Evolutionary conservation across 2,888 invertebrate species (phyloP).

Genomic region (Cheilosia vernalis): DNA sequence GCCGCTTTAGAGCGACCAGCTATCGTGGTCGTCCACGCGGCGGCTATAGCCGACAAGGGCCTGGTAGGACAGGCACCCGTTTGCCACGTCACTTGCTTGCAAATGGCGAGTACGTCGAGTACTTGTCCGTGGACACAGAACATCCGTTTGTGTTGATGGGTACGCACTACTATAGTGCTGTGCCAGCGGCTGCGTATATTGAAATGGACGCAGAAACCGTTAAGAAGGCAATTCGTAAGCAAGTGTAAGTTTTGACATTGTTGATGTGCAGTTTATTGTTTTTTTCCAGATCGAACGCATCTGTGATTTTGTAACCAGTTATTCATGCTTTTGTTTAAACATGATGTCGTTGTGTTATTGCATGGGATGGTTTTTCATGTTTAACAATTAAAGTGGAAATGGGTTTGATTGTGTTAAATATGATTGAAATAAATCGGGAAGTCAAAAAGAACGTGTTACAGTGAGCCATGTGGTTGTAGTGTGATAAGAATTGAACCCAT

Average conservation of each 20-base stretch:
- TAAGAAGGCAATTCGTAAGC: constrained; percentile 93
- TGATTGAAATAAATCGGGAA: background rate
- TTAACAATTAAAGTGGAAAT: background rate
- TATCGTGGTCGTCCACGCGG: constrained; percentile 84
- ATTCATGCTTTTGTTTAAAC: constrained; percentile 37
- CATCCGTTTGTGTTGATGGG: constrained; percentile 82
- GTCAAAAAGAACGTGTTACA: background rate
- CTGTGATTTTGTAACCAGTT: constrained; percentile 15
- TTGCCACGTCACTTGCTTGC: constrained; percentile 83
- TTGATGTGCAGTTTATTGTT: background rate
- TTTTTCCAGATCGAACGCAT: constrained; percentile 23
- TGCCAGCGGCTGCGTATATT: constrained; percentile 81
- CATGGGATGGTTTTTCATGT: background rate
- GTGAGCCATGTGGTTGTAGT: background rate
- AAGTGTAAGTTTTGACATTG: constrained; percentile 89
- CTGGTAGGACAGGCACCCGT: constrained; percentile 82
- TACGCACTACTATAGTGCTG: constrained; percentile 83
- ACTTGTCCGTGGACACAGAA: constrained; percentile 80
- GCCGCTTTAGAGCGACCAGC: constrained; percentile 82
- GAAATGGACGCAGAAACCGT: constrained; percentile 85
- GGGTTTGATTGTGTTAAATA: background rate
- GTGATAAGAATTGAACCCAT: no score
- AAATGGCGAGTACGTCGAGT: constrained; percentile 80
- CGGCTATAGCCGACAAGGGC: constrained; percentile 83
- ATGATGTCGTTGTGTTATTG: constrained; percentile 1